phyloP scores from a whole-genome alignment of 2,888 invertebrate genomes.

The Trichogramma dendrolimi region DNA sequence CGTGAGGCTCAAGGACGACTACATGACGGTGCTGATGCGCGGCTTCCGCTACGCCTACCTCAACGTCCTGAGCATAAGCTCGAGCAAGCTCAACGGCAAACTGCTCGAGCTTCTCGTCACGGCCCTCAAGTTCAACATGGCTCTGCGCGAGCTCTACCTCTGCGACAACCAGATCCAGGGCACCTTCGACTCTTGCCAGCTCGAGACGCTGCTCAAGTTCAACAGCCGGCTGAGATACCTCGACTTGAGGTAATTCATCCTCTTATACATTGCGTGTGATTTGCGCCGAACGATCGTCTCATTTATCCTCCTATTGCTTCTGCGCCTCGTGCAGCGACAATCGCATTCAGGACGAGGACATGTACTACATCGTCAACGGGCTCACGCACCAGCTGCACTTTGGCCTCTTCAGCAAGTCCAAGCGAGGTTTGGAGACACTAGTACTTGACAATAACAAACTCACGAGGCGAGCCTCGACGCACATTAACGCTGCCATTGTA shows the following conservation, averaged over 20 bases:
- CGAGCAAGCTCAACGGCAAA: conserved; percentile 69
- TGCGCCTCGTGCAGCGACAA: conserved; percentile 51
- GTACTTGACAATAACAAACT: conserved; percentile 85
- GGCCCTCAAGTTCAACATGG: conserved; percentile 73
- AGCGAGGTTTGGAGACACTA: conserved; percentile 65
- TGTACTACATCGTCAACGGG: conserved; percentile 69
- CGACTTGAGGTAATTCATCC: conserved; percentile 66
- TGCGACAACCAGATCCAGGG: conserved; percentile 73
- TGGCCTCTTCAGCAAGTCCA: conserved; percentile 48
- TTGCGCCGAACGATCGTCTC: background rate
- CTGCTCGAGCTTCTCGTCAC: conserved; percentile 72
- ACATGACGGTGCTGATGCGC: conserved; percentile 69
- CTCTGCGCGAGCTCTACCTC: conserved; percentile 73
- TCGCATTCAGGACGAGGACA: conserved; percentile 66
- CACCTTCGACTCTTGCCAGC: conserved; percentile 70
- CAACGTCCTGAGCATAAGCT: conserved; percentile 73
- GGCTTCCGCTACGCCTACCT: conserved; percentile 70
- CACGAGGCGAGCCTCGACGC: conserved; percentile 67
- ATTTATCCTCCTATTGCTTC: background rate
- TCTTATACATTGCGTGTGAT: background rate
- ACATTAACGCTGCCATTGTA: conserved; percentile 66
- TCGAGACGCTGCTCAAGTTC: conserved; percentile 69
- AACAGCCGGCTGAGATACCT: conserved; percentile 74
- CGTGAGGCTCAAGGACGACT: conserved; percentile 63
- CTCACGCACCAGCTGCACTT: conserved; percentile 63